These are phyloP conservation scores for Cecropterus lyciades DNA, from an alignment of 1,140 invertebrate species.

Conservation along the genomic window DNA sequence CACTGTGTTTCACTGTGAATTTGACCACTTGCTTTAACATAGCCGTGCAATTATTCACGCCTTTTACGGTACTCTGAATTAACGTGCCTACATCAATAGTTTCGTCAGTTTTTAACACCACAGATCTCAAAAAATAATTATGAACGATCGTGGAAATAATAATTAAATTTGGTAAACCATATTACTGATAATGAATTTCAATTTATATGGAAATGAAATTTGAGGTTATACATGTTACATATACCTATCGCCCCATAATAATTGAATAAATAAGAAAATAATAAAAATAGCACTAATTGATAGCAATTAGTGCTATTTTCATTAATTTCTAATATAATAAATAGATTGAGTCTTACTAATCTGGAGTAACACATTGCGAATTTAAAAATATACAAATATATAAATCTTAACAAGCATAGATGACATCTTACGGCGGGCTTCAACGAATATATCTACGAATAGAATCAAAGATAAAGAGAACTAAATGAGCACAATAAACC, in stretches of 20 bases:
- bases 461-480: conserved; percentile 3
- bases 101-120: conserved; percentile 32
- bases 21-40: conserved; percentile 69
- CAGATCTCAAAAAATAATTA: conserved; percentile 53
- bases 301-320: too few relatives aligned
- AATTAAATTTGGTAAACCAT: conserved; percentile 8
- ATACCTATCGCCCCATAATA: neutral
- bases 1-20: conserved; percentile 50
- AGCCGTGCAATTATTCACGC: conserved; percentile 71
- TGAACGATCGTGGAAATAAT: conserved; percentile 46
- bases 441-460: neutral
- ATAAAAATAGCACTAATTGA: neutral
- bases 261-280: neutral
- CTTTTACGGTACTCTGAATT: conserved; percentile 71
- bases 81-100: conserved; percentile 63
- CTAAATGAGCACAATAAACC: conserved; percentile 36
- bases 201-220: too few relatives aligned
- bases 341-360: neutral
- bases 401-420: neutral
- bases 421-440: neutral
- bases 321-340: too few relatives aligned
- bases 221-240: too few relatives aligned
- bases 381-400: neutral
- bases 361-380: neutral
- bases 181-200: too few relatives aligned